Conservation (phyloP, 2,888 invertebrate genomes). For the Oxystoma pomonae region DNA sequence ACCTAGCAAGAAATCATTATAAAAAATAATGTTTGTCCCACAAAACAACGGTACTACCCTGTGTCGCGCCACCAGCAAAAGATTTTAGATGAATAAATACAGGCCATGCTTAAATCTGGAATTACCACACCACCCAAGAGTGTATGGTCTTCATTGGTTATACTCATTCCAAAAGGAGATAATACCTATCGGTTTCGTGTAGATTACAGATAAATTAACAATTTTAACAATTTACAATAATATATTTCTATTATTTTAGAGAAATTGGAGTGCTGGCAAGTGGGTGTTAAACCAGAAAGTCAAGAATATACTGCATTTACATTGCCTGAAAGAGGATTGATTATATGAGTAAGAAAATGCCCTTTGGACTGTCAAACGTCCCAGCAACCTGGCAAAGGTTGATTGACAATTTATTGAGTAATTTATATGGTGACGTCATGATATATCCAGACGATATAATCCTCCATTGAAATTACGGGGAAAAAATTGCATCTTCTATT, state of each 20-base stretch:
- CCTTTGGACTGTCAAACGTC: conserved; percentile 10
- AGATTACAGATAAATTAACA: conserved; percentile 25
- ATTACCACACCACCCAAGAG: conserved; percentile 28
- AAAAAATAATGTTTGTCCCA: conserved; percentile 4
- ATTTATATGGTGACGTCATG: not conserved
- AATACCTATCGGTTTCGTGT: conserved; percentile 30
- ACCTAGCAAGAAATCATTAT: conserved; percentile 4
- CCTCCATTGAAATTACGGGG: too few relatives aligned
- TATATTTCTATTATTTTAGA: not conserved
- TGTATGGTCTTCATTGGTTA: conserved; percentile 29
- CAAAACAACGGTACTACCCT: conserved; percentile 25
- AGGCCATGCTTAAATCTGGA: conserved; percentile 32
- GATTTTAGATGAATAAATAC: conserved; percentile 31
- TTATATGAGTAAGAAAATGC: conserved; percentile 17
- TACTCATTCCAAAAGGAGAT: conserved; percentile 30
- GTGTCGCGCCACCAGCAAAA: conserved; percentile 27
- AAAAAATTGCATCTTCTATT: too few relatives aligned
- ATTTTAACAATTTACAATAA: not conserved
- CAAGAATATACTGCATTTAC: conserved; percentile 2
- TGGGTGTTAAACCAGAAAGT: not conserved
- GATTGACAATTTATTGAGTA: conserved; percentile 10
- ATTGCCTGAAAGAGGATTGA: not conserved
- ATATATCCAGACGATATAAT: conserved; percentile 1
- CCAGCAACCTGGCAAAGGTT: conserved; percentile 18
- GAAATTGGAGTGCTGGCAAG: conserved; percentile 4